Evolutionary conservation across 2,888 invertebrate species (phyloP), one percentile per base, ranked within the genome.

Genomic region (Cheilosia variabilis): DNA sequence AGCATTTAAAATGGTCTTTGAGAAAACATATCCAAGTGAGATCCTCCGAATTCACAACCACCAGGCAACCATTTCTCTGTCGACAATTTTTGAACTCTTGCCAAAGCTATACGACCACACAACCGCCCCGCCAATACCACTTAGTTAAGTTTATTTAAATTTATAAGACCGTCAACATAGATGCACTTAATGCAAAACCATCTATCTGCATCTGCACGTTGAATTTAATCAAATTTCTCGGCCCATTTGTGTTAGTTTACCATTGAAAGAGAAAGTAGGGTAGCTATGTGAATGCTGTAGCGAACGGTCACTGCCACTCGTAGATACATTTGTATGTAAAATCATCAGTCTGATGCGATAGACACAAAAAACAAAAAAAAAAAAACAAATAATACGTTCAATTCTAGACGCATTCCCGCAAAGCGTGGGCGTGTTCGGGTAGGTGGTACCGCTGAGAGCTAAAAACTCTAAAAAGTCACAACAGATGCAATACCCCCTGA

Each of bases 391-490:
- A 22, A 53, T 34, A 50, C 58, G 55, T 52, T 50, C n/a, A 10
- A 31, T 45, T 58, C 69, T 65, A 75, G 65, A 79, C 73, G 65
- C 79, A 84, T 65, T 73, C 52, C 52, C 52, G n/a, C 9, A 22
- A 19, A 31, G 52, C n/a, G 65, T 75, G 34, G 57, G 41, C 43
- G 55, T 60, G 22, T 13, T 10, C 43, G 62, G 19, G 69, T 47
- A 31, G 62, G 60, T 53, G 69, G 76, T 13, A 66, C 19, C n/a
- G 24, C 31, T 15, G 24, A 53, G 24, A 62, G 62, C 24, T 5
- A 13, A 45, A 57, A 41, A 37, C 71, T 71, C 24, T 5, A 13
- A 45, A 57, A 41, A 37, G 78, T 71, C 71, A 57, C 47, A 78
- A 62, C 63, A 78, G 71, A 71, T 71, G 78, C 78, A 78, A 78